Evolutionary conservation across 2,888 invertebrate genomes (phyloP).

Genomic region (Linhomoeus sp.): DNA sequence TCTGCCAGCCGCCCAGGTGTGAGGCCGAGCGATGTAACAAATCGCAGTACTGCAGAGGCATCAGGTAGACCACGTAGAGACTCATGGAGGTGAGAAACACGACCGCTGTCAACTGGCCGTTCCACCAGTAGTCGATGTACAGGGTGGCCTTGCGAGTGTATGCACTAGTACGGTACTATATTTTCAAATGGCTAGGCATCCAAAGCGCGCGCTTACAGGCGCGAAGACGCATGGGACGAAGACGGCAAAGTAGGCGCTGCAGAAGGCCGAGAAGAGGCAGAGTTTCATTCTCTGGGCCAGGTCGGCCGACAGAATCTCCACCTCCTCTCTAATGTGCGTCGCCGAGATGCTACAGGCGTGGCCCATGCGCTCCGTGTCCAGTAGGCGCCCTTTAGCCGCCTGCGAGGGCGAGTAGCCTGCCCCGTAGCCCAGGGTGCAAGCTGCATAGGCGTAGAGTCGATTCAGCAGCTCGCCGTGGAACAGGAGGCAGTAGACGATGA

Average conservation of each 20-base stretch:
- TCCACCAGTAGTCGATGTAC: slow-evolving; percentile 62
- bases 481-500: slow-evolving; percentile 24
- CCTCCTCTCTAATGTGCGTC: slow-evolving; percentile 48
- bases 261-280: slow-evolving; percentile 51
- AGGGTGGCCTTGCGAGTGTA: slow-evolving; percentile 30
- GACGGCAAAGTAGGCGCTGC: slow-evolving; percentile 67
- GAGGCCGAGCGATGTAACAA: slow-evolving; percentile 54
- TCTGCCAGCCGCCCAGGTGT: not conserved
- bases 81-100: slow-evolving; percentile 66
- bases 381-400: too few species aligned
- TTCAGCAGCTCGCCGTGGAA: slow-evolving; percentile 11
- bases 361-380: slow-evolving; percentile 3
- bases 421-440: too few species aligned
- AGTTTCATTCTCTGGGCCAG: slow-evolving; percentile 74
- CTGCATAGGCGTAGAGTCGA: too few species aligned
- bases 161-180: slow-evolving; percentile 7
- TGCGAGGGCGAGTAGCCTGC: too few species aligned
- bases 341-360: slow-evolving; percentile 32
- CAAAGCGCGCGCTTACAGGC: slow-evolving; percentile 39
- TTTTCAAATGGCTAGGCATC: too few species aligned
- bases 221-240: slow-evolving; percentile 75
- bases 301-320: slow-evolving; percentile 58
- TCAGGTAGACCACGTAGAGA: slow-evolving; percentile 49
- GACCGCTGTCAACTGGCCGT: slow-evolving; percentile 59
- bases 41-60: slow-evolving; percentile 56